phyloP scores from a whole-genome alignment of 2,888 invertebrate species.

The Philaethria dido region DNA sequence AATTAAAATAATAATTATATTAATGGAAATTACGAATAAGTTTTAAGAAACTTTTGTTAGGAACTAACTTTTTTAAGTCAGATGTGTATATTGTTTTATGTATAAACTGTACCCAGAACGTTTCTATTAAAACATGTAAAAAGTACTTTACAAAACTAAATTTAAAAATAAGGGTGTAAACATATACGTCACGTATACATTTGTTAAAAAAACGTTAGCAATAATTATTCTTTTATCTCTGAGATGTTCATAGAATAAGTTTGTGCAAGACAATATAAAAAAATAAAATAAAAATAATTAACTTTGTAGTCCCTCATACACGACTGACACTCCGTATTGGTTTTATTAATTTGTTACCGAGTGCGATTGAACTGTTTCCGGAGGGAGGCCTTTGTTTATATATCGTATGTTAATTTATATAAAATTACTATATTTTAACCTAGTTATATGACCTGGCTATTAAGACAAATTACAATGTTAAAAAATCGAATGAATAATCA shows the following conservation, averaged over 20 bases:
- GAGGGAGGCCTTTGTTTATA: no score
- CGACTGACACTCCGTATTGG: neutral
- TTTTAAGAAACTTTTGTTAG: neutral
- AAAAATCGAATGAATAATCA: no score
- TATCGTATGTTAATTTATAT: no score
- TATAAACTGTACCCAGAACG: no score
- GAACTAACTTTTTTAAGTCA: no score
- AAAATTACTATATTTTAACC: no score
- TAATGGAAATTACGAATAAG: neutral
- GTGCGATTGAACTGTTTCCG: no score
- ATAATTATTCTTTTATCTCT: neutral
- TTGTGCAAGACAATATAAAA: slow-evolving; percentile 3
- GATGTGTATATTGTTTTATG: no score
- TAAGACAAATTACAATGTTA: no score
- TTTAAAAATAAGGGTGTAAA: neutral
- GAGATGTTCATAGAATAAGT: neutral
- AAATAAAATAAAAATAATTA: neutral
- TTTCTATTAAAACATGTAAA: neutral
- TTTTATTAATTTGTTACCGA: no score
- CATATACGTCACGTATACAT: neutral
- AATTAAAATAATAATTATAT: neutral
- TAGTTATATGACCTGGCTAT: no score
- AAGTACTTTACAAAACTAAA: neutral
- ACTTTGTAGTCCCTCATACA: neutral
- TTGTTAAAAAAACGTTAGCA: neutral